These are phyloP conservation scores for Psettodes erumei DNA, from an alignment of 2,113 vertebrate species.

Conservation along the genomic window DNA sequence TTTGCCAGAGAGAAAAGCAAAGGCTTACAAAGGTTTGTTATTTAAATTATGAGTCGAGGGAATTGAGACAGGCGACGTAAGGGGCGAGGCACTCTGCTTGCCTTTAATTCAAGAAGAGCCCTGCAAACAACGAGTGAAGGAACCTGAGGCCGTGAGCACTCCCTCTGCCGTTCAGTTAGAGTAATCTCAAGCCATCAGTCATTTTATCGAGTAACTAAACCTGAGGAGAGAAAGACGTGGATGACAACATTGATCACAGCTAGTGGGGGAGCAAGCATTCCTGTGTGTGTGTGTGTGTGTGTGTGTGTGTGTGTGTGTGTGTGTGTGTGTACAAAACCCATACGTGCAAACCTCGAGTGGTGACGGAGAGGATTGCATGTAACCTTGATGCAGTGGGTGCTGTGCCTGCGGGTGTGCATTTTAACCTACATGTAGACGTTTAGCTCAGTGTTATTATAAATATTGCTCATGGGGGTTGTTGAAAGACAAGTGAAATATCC, in stretches of 20 bases:
- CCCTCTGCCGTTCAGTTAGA: not conserved
- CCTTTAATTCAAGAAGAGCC: too few relatives aligned
- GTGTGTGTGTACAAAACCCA: too few relatives aligned
- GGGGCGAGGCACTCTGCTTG: not conserved
- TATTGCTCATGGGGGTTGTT: not conserved
- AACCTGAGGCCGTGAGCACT: not conserved
- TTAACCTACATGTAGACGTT: not conserved
- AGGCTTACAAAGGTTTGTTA: too few relatives aligned
- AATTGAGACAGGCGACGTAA: not conserved
- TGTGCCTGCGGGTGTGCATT: too few relatives aligned
- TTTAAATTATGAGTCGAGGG: not conserved
- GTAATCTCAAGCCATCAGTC: not conserved
- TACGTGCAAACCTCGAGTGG: too few relatives aligned
- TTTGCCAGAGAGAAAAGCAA: not conserved
- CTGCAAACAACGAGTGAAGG: not conserved
- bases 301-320: too few relatives aligned
- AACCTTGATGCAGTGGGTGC: too few relatives aligned
- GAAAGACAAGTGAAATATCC: not conserved
- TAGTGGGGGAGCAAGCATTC: too few relatives aligned
- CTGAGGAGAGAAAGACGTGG: not conserved
- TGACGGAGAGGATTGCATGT: too few relatives aligned
- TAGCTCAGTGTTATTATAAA: conserved; percentile 8
- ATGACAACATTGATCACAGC: too few relatives aligned
- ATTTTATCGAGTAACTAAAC: not conserved
- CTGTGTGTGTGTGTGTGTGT: too few relatives aligned